Evolutionary conservation across 1,140 invertebrate genomes (phyloP), one percentile per base, ranked within the genome.

Genomic region (Andricus grossulariae): DNA sequence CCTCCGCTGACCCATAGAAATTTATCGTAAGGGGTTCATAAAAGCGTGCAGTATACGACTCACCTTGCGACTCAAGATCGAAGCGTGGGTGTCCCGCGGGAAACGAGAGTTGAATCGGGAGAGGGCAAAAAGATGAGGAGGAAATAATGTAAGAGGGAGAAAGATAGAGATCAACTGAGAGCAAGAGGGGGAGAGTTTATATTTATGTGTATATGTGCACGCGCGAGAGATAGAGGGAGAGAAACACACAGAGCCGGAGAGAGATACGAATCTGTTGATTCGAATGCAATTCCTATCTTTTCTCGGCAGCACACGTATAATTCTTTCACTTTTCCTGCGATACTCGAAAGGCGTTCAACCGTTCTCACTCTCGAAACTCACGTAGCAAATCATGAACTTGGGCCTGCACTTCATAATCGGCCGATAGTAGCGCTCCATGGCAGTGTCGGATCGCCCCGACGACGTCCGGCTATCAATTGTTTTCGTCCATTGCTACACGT

Each of bases 331-430:
- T 82, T 78, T 79, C 78, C 74, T 72, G 73, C 72, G 74, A 57
- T 77, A 74, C 75, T 74, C 78, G 81, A 82, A 76, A 78, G 76
- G 74, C 80, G 74, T 55, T 83, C 80, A 85, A 57, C 82, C 85
- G 82, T 87, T 87, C 86, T 90, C 87, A 85, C 86, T 89, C 80
- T 87, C 85, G 79, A 86, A 85, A 84, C 87, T 86, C 80, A 86
- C 86, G 82, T 88, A 86, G 82, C 84, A 82, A 75, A 87, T 86
- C 77, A 82, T 85, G 80, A 87, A 85, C 77, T 85, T 86, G 80
- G 80, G 72, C 70, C 77, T 83, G 70, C 74, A 55, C 66, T 79
- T 73, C 50, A 77, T 76, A 71, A 78, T 75, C 73, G 77, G 16
- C 60, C 75, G 66, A 73, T 77, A 72, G 74, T 73, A 54, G 72